Conservation (phyloP, 2,888 invertebrate species). For the Artemia sp. region DNA sequence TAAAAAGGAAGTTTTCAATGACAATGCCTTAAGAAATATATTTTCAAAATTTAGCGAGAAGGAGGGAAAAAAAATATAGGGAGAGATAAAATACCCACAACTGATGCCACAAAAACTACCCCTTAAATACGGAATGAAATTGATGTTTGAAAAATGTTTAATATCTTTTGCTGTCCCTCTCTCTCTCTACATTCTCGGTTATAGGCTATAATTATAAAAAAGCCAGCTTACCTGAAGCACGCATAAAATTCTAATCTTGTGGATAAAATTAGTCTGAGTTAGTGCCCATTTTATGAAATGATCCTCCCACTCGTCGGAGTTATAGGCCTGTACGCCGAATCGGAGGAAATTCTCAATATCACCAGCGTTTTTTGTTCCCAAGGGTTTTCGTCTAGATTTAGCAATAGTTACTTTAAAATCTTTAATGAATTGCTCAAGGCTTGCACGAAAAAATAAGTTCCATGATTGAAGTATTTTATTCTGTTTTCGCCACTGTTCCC, state of each 20-base stretch:
- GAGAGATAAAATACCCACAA: too few relatives aligned
- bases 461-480: slow-evolving; percentile 34
- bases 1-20: too few relatives aligned
- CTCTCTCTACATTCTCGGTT: too few relatives aligned
- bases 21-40: too few relatives aligned
- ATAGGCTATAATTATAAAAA: too few relatives aligned
- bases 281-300: slow-evolving; percentile 24
- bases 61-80: too few relatives aligned
- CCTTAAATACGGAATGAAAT: too few relatives aligned
- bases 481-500: slow-evolving; percentile 38
- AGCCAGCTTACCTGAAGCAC: background rate
- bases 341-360: background rate
- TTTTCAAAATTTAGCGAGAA: too few relatives aligned
- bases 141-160: too few relatives aligned
- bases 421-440: slow-evolving; percentile 43
- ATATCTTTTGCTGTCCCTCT: too few relatives aligned
- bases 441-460: slow-evolving; percentile 39
- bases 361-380: background rate
- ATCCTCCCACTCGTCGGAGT: slow-evolving; percentile 20
- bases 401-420: slow-evolving; percentile 36
- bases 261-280: slow-evolving; percentile 22
- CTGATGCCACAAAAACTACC: too few relatives aligned
- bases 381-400: background rate
- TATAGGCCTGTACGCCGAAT: slow-evolving; percentile 21
- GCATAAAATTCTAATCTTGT: slow-evolving; percentile 16